Conservation (phyloP, 2,888 invertebrate genomes). For the Megalurothrips usitatus region DNA sequence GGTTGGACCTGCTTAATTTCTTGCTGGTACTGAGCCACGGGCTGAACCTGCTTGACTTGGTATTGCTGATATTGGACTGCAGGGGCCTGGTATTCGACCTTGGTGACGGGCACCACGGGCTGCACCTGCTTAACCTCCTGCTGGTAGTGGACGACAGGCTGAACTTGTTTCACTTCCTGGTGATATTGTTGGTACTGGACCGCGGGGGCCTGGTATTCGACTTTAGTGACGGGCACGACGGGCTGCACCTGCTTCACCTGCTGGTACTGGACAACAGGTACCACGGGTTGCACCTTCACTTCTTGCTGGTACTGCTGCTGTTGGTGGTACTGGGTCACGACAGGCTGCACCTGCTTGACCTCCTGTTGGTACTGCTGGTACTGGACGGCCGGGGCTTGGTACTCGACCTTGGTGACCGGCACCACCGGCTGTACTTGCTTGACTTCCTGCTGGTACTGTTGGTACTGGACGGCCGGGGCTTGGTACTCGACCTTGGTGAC, state of each 20-base stretch:
- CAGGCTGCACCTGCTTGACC: background rate
- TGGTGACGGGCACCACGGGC: background rate
- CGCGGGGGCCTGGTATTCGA: slow-evolving; percentile 1
- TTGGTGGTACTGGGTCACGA: background rate
- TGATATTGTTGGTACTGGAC: background rate
- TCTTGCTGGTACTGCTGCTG: background rate
- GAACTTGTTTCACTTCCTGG: background rate
- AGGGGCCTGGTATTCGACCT: background rate
- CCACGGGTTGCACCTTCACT: background rate
- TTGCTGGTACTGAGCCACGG: background rate
- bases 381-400: background rate
- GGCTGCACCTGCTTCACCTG: too few species aligned
- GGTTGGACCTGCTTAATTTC: background rate
- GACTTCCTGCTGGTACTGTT: background rate
- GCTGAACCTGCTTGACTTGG: background rate
- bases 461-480: background rate
- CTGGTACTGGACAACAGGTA: background rate
- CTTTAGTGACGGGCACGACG: background rate
- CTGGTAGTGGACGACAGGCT: background rate
- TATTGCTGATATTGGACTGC: slow-evolving; percentile 5
- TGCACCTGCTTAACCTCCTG: too few species aligned
- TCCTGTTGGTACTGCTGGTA: background rate
- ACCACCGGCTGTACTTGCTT: background rate
- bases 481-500: background rate
- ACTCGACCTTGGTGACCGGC: slow-evolving; percentile 6